Base-by-base conservation (phyloP, 2,113 vertebrate genomes). In the Chaetura pelagica region DNA sequence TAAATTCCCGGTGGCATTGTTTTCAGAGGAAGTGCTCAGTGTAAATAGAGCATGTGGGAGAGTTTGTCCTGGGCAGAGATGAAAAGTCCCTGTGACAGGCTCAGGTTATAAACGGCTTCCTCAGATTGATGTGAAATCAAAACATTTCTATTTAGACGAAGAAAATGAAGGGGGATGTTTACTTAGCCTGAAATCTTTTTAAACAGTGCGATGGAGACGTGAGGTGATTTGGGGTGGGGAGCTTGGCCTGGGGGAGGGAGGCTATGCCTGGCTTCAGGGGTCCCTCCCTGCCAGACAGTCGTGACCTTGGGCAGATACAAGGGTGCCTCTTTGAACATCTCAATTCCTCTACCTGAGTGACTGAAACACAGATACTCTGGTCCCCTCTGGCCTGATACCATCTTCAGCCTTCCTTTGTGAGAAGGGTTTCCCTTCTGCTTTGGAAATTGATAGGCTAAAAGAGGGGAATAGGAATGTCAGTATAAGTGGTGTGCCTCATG, bases 11-110 rank as follows among this genome's bases (percentile, higher is more conserved):
- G 92, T 97, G 98, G 98, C 98, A 99, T 99, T 99, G 99, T 99
- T 99, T 99, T 98, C 98, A 96, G 97, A 99, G 99, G 99, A 99
- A 99, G 98, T 84, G 90, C 77, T 96, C 98, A 98, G 98, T 98
- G 99, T 99, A 99, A 99, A 99, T 99, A 99, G 96, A 97, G 95
- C 97, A 94, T 91, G 98, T 97, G 92, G 98, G 98, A 98, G 98
- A 98, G 96, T 97, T 97, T 97, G 98, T 98, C 97, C 97, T 92
- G 96, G 97, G 97, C 98, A 96, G 96, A 97, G 98, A 98, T 98
- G 98, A 98, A 98, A 98, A 98, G 97, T 95, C 92, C 32, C 30
- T 78, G 74, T 98, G 98, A 98, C 98, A 98, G 95, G 97, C 84
- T 59, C 95, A 91, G 93, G 98, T 98, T 98, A 98, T 98, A 97